These are phyloP conservation scores for Drosophila bocki DNA, from an alignment of 1,140 invertebrate genomes.

Conservation along the genomic window DNA sequence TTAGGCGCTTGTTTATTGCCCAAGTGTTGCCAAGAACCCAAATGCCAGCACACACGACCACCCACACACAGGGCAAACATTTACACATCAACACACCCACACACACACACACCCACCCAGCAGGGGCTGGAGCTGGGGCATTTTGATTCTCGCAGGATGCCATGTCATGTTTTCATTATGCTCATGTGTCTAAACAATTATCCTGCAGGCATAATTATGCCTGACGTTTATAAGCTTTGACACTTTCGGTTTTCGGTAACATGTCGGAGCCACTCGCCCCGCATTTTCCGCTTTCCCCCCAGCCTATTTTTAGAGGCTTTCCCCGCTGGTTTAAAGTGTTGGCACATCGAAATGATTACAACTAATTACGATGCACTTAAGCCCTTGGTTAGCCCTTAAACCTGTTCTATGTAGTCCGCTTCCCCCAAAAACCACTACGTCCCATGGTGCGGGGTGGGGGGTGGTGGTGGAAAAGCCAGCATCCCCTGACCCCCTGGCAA, in stretches of 20 bases:
- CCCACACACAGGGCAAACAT: conserved; percentile 41
- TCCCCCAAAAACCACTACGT: too few species aligned
- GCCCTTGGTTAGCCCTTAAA: conserved; percentile 10
- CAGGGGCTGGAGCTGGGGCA: conserved; percentile 14
- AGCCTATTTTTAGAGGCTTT: neutral
- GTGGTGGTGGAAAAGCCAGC: neutral
- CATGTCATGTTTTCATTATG: conserved; percentile 85
- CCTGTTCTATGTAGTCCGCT: neutral
- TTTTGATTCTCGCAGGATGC: conserved; percentile 81
- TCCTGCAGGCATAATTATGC: conserved; percentile 84
- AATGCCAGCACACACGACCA: conserved; percentile 30
- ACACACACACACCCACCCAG: neutral
- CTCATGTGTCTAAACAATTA: conserved; percentile 85
- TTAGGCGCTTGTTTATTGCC: conserved; percentile 69
- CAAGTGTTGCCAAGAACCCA: conserved; percentile 55
- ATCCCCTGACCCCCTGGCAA: too few species aligned
- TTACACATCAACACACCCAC: conserved; percentile 52
- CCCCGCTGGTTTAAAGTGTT: conserved; percentile 26
- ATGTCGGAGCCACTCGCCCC: conserved; percentile 50
- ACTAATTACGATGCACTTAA: conserved; percentile 62
- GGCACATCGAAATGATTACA: conserved; percentile 65
- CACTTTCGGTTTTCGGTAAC: conserved; percentile 83
- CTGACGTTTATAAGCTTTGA: conserved; percentile 84
- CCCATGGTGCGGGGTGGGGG: too few species aligned
- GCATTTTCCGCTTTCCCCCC: conserved; percentile 8